These are phyloP conservation scores for Engystomops pustulosus DNA, from an alignment of 2,113 vertebrate species.

Conservation along the genomic window DNA sequence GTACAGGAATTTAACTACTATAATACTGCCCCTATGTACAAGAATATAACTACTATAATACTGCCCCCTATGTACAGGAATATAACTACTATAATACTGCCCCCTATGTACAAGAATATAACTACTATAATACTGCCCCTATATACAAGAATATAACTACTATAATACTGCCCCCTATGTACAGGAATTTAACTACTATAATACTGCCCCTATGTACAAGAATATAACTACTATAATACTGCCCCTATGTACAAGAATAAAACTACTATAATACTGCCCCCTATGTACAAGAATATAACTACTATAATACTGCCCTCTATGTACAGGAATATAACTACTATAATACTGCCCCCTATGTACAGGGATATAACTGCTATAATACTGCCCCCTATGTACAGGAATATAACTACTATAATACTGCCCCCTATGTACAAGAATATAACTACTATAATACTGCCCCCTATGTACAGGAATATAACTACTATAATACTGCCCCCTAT, in stretches of 20 bases:
- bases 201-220: not conserved
- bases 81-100: conserved; percentile 12
- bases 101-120: not conserved
- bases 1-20: no score
- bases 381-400: not conserved
- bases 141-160: conserved; percentile 7
- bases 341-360: not conserved
- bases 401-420: conserved; percentile 10
- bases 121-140: not conserved
- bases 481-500: not conserved
- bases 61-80: not conserved
- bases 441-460: conserved; percentile 2
- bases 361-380: conserved; percentile 5
- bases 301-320: no score
- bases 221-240: conserved; percentile 1
- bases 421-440: not conserved
- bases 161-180: not conserved
- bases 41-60: conserved; percentile 8
- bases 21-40: no score
- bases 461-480: not conserved
- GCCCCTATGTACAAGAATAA: not conserved
- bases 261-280: no score
- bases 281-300: no score
- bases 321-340: not conserved
- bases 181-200: conserved; percentile 3